Conservation (phyloP, 2,888 invertebrate genomes). For the Conus canariensis region DNA sequence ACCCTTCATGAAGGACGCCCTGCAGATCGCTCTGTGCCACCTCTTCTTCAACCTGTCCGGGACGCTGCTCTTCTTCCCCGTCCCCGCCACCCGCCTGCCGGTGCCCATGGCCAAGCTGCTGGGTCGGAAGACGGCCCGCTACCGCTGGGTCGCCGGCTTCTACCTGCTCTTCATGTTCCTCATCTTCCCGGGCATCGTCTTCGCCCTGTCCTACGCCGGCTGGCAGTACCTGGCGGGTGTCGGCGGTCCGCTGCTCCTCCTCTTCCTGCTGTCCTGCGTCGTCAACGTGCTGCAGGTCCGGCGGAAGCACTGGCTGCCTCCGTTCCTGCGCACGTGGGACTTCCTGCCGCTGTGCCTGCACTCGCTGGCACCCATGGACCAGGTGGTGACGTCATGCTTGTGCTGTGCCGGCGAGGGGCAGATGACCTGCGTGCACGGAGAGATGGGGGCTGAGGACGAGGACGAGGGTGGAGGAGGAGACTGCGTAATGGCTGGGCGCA, state of each 20-base stretch:
- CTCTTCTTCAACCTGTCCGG: constrained; percentile 79
- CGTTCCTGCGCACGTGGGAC: constrained; percentile 67
- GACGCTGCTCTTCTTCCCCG: constrained; percentile 81
- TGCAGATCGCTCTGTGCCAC: constrained; percentile 65
- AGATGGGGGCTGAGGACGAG: background rate
- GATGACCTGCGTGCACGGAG: background rate
- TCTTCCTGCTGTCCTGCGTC: constrained; percentile 64
- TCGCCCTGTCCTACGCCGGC: constrained; percentile 69
- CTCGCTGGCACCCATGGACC: constrained; percentile 70
- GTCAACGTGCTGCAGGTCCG: constrained; percentile 69
- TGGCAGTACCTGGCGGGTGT: constrained; percentile 62
- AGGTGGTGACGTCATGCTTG: constrained; percentile 51
- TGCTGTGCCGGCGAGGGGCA: background rate
- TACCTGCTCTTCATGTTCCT: constrained; percentile 77
- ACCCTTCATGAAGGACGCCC: constrained; percentile 48
- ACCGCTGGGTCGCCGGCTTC: constrained; percentile 82
- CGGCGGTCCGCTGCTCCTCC: constrained; percentile 66
- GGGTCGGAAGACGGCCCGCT: constrained; percentile 81
- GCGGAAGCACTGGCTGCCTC: constrained; percentile 58
- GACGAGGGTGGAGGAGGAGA: background rate
- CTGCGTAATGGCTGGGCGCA: too few species aligned
- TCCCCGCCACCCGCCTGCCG: constrained; percentile 80
- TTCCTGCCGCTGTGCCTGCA: constrained; percentile 71
- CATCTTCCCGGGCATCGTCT: constrained; percentile 66
- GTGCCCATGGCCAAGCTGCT: constrained; percentile 80